Evolutionary conservation across 2,888 invertebrate genomes (phyloP), one percentile per base, ranked within the genome.

Genomic region (Ophioninae sp.): DNA sequence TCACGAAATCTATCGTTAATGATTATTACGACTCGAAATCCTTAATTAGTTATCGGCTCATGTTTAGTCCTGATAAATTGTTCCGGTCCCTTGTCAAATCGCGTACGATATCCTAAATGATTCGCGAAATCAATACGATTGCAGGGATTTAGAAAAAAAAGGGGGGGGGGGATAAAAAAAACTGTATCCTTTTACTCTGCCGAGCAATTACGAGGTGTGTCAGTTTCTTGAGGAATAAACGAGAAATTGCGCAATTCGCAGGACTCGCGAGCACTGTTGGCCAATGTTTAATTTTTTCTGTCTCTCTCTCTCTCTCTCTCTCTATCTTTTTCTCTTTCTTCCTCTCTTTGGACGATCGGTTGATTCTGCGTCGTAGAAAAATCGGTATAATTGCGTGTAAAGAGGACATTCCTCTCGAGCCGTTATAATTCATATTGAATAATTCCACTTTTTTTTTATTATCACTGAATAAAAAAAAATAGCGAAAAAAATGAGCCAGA

Each of bases 211-310:
- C 87, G 82, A 85, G 86, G 84, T 85, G 87, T 75, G 82, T 81
- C 83, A 86, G 87, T 86, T 86, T 85, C 87, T 86, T 84, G 86
- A 88, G 87, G 84, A 84, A 67, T 39, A 67, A 84, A 79, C 74
- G 67, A 56, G 78, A 74, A 81, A 84, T 84, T 84, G 67, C 73
- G 81, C 79, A 84, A 84, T 81, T 64, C 79, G 72, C 79, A 79
- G 81, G 81, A 81, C 81, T 81, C 81, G 77, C 61, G 65, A 37
- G 73, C 41, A 59, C 50, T 56, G 75, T 84, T 81, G 50, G 81
- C 74, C 68, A 84, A 84, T 67, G 67, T 62, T 72, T 75, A 41
- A 61, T 61, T 80, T 56, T 77, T 81, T 50, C 74, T 39, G 20
- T 61, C 59, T 50, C 39, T 68, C 77, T 73, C 57, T 73, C 6